phyloP scores from a whole-genome alignment of 2,113 vertebrate genomes.

The Tetrao urogallus region DNA sequence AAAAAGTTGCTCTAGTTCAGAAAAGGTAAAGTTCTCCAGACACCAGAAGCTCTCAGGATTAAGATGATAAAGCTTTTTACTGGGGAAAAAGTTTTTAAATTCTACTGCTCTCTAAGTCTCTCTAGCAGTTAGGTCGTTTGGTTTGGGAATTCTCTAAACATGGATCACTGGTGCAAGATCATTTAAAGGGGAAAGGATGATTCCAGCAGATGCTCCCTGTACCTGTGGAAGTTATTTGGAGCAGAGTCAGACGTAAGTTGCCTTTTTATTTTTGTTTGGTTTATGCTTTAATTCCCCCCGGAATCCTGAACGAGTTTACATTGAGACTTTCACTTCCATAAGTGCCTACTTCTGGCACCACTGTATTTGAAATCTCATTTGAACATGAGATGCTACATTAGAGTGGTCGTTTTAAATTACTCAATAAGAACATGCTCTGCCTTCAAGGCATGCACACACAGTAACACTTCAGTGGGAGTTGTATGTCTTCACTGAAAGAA shows the following conservation, averaged over 20 bases:
- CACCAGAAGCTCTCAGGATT: background rate
- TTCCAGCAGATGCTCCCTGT: conserved; percentile 55
- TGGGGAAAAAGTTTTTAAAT: background rate
- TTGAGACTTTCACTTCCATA: conserved; percentile 11
- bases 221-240: conserved; percentile 56
- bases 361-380: conserved; percentile 29
- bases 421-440: conserved; percentile 43
- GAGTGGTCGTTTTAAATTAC: conserved; percentile 13
- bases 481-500: background rate
- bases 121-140: conserved; percentile 25
- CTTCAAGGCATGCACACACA: conserved; percentile 33
- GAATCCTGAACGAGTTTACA: conserved; percentile 43
- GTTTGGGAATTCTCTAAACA: conserved; percentile 45
- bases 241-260: conserved; percentile 26
- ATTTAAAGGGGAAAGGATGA: conserved; percentile 28
- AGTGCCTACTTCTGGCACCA: conserved; percentile 43
- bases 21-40: background rate
- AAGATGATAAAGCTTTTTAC: background rate
- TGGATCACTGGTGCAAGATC: background rate
- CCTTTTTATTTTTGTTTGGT: conserved; percentile 63
- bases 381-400: background rate
- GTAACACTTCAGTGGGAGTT: background rate
- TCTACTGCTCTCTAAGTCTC: background rate
- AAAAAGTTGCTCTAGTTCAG: background rate
- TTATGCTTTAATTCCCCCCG: conserved; percentile 56